Evolutionary conservation across 2,888 invertebrate genomes (phyloP), one percentile per base, ranked within the genome.

Genomic region (Iphiclides podalirius): DNA sequence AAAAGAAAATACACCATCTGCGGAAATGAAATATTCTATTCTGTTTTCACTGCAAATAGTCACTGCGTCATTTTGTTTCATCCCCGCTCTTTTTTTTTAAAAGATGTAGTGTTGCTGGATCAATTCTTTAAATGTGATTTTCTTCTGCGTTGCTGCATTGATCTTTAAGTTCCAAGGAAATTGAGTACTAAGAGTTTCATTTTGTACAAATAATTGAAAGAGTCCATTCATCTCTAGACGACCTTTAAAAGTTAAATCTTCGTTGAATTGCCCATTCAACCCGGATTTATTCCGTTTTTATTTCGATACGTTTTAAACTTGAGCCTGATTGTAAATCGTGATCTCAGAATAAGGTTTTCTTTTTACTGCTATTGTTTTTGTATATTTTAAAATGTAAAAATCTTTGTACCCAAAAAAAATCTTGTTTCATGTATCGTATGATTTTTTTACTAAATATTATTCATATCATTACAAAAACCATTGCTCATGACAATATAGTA

Each of bases 1-100:
- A 9, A 61, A 63, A 47, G 64, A 73, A 47, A 68, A 60, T 1
- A 63, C 64, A 11, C 71, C 75, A n/a, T 75, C 38, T 1, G 61
- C 40, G 0, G 72, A 60, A 1, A 64, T 55, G 23, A 78, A 20
- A 12, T 64, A 70, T 54, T 80, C 79, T 0, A 61, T 61, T 51
- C 72, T 59, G 50, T 77, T 79, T 49, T 78, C 78, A 46, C 74
- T 75, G 49, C 70, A 72, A 37, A 79, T 60, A 0, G 67, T 76
- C 0, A 74, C 66, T 0, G 72, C 66, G 15, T 77, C 77, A 2
- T 66, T 72, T 23, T 47, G 47, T 40, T 57, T 60, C 8, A 76
- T 52, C 1, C 75, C 73, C 1, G n/a, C n/a, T n/a, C n/a, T n/a
- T n/a, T n/a, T n/a, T n/a, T n/a, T n/a, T n/a, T n/a, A n/a, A n/a